Percentiles rank a stretch among this genome's conserved stretches.
phyloP scores from a whole-genome alignment of 2,113 vertebrate genomes.

The Tautogolabrus adspersus region DNA sequence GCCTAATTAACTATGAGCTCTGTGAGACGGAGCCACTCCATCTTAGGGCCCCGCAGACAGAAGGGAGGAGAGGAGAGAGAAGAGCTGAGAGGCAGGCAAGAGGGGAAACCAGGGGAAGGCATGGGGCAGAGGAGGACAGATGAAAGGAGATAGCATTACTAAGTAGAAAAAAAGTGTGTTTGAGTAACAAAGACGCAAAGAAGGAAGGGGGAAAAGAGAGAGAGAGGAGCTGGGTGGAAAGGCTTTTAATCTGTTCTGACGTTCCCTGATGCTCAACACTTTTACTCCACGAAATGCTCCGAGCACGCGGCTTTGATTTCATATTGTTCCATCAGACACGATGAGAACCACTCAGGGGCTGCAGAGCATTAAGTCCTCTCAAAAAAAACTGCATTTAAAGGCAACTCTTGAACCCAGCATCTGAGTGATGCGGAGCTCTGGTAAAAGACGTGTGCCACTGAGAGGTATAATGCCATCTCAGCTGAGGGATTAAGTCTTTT shows the following conservation, averaged over 20 bases:
- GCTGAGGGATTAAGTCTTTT: constrained; percentile 46
- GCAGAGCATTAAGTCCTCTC: constrained; percentile 43
- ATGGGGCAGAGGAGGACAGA: constrained; percentile 53
- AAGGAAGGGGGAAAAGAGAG: constrained; percentile 3
- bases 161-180: constrained; percentile 48
- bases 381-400: constrained; percentile 18
- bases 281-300: constrained; percentile 57
- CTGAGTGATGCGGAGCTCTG: constrained; percentile 39
- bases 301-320: constrained; percentile 73
- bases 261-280: constrained; percentile 65
- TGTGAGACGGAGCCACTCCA: constrained; percentile 68
- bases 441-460: constrained; percentile 43
- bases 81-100: neutral
- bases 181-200: constrained; percentile 24
- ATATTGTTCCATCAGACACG: constrained; percentile 68
- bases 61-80: constrained; percentile 13
- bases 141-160: constrained; percentile 66
- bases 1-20: constrained; percentile 80
- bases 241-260: constrained; percentile 76
- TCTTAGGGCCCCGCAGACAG: constrained; percentile 65
- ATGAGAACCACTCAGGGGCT: constrained; percentile 57
- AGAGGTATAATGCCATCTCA: constrained; percentile 45
- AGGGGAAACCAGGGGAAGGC: constrained; percentile 35
- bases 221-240: constrained; percentile 23
- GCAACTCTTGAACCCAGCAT: constrained; percentile 49